phyloP scores from a whole-genome alignment of 2,888 invertebrate genomes.

The Dolomedes plantarius region DNA sequence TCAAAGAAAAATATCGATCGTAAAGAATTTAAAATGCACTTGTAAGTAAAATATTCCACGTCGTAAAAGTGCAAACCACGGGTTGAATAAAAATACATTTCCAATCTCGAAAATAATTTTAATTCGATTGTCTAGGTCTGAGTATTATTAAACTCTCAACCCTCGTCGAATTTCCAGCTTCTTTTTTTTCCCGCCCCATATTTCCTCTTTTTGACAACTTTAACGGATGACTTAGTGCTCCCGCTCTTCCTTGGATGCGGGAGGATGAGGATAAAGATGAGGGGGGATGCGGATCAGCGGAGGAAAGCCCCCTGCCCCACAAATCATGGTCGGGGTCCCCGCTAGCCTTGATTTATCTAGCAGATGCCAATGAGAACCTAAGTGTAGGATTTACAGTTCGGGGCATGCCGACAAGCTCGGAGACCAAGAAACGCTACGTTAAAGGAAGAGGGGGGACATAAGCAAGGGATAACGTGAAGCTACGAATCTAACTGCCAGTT shows the following conservation, averaged over 20 bases:
- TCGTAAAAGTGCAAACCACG: not conserved
- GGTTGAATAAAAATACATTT: not conserved
- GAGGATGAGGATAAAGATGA: slow-evolving; percentile 55
- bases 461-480: slow-evolving; percentile 32
- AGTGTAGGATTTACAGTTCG: slow-evolving; percentile 71
- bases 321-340: slow-evolving; percentile 69
- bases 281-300: slow-evolving; percentile 63
- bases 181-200: slow-evolving; percentile 23
- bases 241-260: slow-evolving; percentile 49
- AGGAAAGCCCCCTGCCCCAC: slow-evolving; percentile 64
- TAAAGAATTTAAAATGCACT: too few relatives aligned
- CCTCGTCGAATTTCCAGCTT: slow-evolving; percentile 33
- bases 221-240: slow-evolving; percentile 69
- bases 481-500: slow-evolving; percentile 48
- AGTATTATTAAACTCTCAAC: slow-evolving; percentile 47
- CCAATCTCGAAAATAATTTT: slow-evolving; percentile 1
- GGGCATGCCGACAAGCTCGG: slow-evolving; percentile 66
- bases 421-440: slow-evolving; percentile 64
- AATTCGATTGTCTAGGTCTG: slow-evolving; percentile 3
- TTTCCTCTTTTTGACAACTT: slow-evolving; percentile 66
- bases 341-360: slow-evolving; percentile 70
- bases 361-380: slow-evolving; percentile 72
- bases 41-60: not conserved
- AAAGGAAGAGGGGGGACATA: slow-evolving; percentile 27
- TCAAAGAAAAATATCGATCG: too few relatives aligned